These are phyloP conservation scores for Thysanoteuthis rhombus DNA, from an alignment of 2,888 invertebrate species.

Conservation along the genomic window DNA sequence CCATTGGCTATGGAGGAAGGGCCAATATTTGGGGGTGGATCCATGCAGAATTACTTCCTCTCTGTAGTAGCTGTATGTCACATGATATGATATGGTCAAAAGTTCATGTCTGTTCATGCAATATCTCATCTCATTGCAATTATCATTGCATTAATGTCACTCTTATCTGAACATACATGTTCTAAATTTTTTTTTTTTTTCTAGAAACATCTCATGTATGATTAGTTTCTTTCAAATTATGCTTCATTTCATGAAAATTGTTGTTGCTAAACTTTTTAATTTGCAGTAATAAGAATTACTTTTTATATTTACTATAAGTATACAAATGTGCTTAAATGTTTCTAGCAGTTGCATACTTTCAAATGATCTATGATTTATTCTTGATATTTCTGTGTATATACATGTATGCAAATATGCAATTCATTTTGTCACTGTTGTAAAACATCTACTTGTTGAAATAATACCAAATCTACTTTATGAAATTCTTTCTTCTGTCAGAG, in stretches of 20 bases:
- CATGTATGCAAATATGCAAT: background rate
- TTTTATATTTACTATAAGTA: background rate
- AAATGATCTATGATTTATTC: background rate
- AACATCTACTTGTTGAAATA: background rate
- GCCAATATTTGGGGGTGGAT: no score
- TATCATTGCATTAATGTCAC: no score
- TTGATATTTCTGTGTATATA: background rate
- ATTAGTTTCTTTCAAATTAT: background rate
- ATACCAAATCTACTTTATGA: background rate
- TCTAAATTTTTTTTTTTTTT: background rate
- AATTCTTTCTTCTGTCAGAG: conserved; percentile 38
- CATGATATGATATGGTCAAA: no score
- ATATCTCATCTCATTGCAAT: no score
- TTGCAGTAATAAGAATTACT: background rate
- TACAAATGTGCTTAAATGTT: background rate
- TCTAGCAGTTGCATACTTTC: background rate
- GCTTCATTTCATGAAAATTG: background rate
- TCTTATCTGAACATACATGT: no score
- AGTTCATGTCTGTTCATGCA: no score
- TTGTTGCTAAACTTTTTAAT: background rate
- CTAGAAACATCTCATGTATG: background rate
- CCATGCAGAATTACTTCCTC: no score
- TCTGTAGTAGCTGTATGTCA: no score
- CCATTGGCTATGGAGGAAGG: no score
- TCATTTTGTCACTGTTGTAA: background rate